Base-by-base conservation (phyloP, 2,113 vertebrate genomes). In the Pipa parva region DNA sequence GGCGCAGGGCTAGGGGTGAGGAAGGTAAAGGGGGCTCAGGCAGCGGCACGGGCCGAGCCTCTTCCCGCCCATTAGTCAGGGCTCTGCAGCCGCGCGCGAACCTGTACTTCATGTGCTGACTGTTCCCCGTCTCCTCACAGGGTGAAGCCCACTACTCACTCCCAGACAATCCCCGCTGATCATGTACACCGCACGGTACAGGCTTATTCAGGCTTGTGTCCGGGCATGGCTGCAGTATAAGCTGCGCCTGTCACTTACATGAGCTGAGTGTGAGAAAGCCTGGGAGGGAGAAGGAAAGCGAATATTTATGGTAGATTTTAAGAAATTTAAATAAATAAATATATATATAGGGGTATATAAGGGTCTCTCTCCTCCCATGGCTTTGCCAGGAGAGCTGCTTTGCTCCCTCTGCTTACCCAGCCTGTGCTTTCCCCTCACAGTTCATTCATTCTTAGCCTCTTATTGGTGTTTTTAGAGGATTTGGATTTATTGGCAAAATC, bases 311-410 rank as follows among this genome's bases (percentile, higher is more conserved):
- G 82, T 87, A 81, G 78, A 80, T 87, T 88, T 85, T 83, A 69
- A 77, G 82, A 79, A 84, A 90, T 88, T 90, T 88, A 89, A 90
- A 91, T 88, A 89, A 84, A 90, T 89, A 90, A 87, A 89, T 88
- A 87, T 83, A n/a, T n/a, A 85, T 81, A 85, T 74, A 83, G 76
- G 78, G 78, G 77, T 63, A 65, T 75, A 81, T 76, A 79, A 77
- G 76, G 75, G 75, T 71, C 67, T 83, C 79, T 87, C 78, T 80
- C 84, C 83, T 85, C 81, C 86, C 77, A 74, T 82, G 80, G 77
- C 84, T 77, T 77, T 74, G 71, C 74, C 81, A 77, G 85, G 81
- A 74, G 80, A 86, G 76, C 85, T 83, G 85, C 85, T 86, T 85
- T 21, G 25, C 72, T 42, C 29, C 10, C 29, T 31, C 39, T 42